Conservation (phyloP, 2,888 invertebrate species). For the Alloplasta piceator region DNA sequence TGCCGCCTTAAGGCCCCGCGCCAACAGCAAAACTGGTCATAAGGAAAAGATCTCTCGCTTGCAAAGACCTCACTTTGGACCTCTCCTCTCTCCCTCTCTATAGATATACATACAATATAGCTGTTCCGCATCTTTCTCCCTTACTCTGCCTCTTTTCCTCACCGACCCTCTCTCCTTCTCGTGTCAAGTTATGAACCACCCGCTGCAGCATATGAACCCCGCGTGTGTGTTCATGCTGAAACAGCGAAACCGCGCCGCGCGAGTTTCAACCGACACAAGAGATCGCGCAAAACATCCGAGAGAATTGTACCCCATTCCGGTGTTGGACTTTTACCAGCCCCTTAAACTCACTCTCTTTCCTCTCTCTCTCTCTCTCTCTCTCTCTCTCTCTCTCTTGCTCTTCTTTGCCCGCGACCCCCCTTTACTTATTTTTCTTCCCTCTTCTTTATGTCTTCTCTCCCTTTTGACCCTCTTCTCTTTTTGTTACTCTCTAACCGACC, state of each 20-base stretch:
- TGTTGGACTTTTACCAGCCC: slow-evolving; percentile 45
- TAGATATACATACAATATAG: not conserved
- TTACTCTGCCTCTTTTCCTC: slow-evolving; percentile 3
- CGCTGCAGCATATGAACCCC: slow-evolving; percentile 62
- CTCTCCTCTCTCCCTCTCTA: not conserved
- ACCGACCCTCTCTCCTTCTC: slow-evolving; percentile 24
- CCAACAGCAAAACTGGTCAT: slow-evolving; percentile 53
- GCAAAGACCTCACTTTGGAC: slow-evolving; percentile 49
- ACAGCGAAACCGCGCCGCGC: slow-evolving; percentile 53
- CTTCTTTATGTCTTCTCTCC: slow-evolving; percentile 36
- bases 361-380: slow-evolving; percentile 42
- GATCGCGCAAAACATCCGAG: slow-evolving; percentile 53
- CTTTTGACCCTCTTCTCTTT: slow-evolving; percentile 25
- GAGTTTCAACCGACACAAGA: slow-evolving; percentile 49
- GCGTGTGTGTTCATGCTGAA: slow-evolving; percentile 47
- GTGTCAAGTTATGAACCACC: slow-evolving; percentile 79
- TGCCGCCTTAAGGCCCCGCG: not conserved
- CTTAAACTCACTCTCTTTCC: slow-evolving; percentile 33
- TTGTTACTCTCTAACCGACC: slow-evolving; percentile 18
- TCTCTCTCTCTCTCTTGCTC: slow-evolving; percentile 43
- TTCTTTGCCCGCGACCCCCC: slow-evolving; percentile 31
- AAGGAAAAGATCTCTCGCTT: slow-evolving; percentile 52
- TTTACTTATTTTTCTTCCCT: slow-evolving; percentile 32
- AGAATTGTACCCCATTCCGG: slow-evolving; percentile 36
- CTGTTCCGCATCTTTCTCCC: not conserved